Conservation (phyloP, 2,113 vertebrate species). For the Smithornis capensis region DNA sequence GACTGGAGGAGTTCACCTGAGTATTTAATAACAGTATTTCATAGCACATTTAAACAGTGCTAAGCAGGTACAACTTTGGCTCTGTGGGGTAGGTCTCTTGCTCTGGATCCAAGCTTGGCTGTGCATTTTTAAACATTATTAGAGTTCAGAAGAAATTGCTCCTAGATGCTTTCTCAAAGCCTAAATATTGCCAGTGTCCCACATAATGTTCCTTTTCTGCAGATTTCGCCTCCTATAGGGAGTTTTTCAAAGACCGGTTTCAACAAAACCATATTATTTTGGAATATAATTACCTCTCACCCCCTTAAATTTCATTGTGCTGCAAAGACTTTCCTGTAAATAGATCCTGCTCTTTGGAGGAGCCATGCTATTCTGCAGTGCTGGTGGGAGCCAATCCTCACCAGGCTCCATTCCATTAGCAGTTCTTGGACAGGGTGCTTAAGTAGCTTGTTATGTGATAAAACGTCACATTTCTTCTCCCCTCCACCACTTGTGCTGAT, state of each 20-base stretch:
- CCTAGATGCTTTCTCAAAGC: slow-evolving; percentile 21
- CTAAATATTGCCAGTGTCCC: not conserved
- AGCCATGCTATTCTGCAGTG: not conserved
- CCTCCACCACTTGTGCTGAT: not conserved
- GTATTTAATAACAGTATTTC: not conserved
- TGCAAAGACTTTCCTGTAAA: slow-evolving; percentile 2
- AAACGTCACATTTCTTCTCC: slow-evolving; percentile 7
- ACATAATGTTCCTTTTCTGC: not conserved
- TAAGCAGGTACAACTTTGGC: not conserved
- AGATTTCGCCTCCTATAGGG: not conserved
- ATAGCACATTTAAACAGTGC: not conserved
- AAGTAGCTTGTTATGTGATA: not conserved
- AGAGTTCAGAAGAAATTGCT: not conserved
- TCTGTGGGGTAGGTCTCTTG: not conserved
- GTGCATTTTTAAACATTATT: not conserved
- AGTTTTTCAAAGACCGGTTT: slow-evolving; percentile 13
- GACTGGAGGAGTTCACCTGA: not conserved
- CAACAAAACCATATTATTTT: not conserved
- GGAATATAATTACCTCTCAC: not conserved
- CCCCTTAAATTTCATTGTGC: slow-evolving; percentile 9
- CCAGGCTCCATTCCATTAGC: not conserved
- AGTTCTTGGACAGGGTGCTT: not conserved
- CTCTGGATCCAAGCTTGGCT: not conserved
- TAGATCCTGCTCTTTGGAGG: not conserved
- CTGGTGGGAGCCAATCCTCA: not conserved